A percentile compares a stretch with the other conserved stretches of the same genome.
These are phyloP conservation scores for Thunnus albacares DNA, from an alignment of 2,797 vertebrate species.

Conservation along the genomic window DNA sequence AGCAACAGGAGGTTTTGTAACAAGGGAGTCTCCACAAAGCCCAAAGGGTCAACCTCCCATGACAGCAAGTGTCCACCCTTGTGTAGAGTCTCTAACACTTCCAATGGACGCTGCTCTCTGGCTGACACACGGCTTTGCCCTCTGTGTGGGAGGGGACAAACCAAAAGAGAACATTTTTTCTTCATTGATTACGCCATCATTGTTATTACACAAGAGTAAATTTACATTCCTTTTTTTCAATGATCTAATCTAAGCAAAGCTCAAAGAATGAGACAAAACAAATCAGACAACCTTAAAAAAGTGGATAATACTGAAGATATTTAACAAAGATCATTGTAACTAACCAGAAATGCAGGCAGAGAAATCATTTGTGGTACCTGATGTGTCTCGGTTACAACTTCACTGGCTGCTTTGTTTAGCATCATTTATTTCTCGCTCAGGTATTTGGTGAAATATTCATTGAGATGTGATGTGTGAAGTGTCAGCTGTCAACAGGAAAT, in stretches of 20 bases:
- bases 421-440: neutral
- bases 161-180: neutral
- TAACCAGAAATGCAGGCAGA: neutral
- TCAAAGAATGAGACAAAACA: too few relatives aligned
- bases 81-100: neutral
- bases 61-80: constrained; percentile 11
- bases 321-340: too few relatives aligned
- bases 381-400: neutral
- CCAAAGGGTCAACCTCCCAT: neutral
- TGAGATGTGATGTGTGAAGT: neutral
- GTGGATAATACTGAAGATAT: too few relatives aligned
- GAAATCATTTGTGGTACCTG: neutral
- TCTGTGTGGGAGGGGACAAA: neutral
- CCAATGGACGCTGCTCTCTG: neutral
- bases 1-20: constrained; percentile 6
- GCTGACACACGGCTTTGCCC: neutral
- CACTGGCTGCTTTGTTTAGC: constrained; percentile 8
- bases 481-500: neutral
- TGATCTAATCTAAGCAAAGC: neutral
- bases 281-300: too few relatives aligned
- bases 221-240: too few relatives aligned
- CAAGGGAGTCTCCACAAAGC: constrained; percentile 1
- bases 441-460: constrained; percentile 21
- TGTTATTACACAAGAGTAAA: constrained; percentile 5
- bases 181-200: neutral